Conservation (phyloP, 1,140 invertebrate species). For the Gerris buenoi region DNA sequence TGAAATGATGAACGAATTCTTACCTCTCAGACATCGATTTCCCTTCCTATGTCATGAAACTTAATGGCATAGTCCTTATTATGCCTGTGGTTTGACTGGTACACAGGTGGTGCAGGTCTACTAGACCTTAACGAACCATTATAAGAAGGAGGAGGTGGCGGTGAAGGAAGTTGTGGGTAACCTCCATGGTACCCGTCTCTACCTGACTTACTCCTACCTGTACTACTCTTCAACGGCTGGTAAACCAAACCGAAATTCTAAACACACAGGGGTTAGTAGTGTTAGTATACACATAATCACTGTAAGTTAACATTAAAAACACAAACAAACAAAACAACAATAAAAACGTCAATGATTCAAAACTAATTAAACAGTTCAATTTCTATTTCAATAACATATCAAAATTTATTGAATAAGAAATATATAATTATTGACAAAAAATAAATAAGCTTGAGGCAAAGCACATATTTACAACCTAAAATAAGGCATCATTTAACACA, state of each 20-base stretch:
- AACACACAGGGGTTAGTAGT: no score
- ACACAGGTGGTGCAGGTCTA: constrained; percentile 23
- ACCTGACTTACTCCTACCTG: not conserved
- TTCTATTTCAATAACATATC: no score
- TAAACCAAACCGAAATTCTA: not conserved
- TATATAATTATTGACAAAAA: no score
- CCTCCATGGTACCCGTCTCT: not conserved
- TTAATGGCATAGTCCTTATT: constrained; percentile 41
- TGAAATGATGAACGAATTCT: no score
- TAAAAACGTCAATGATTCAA: no score
- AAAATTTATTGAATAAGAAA: no score
- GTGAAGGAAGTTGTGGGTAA: constrained; percentile 1
- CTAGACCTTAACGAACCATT: constrained; percentile 10
- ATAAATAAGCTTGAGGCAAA: no score
- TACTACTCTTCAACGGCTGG: not conserved
- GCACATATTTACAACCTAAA: no score
- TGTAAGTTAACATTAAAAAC: not conserved
- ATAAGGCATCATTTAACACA: no score
- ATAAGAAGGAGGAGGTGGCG: constrained; percentile 9
- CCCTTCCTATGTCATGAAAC: constrained; percentile 56
- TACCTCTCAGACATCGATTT: constrained; percentile 51
- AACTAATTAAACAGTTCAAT: no score
- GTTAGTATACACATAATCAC: not conserved
- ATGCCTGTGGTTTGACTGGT: constrained; percentile 53
- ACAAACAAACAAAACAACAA: not conserved